Base-by-base conservation (phyloP, 1,140 invertebrate species). In the Leptopilina boulardi region DNA sequence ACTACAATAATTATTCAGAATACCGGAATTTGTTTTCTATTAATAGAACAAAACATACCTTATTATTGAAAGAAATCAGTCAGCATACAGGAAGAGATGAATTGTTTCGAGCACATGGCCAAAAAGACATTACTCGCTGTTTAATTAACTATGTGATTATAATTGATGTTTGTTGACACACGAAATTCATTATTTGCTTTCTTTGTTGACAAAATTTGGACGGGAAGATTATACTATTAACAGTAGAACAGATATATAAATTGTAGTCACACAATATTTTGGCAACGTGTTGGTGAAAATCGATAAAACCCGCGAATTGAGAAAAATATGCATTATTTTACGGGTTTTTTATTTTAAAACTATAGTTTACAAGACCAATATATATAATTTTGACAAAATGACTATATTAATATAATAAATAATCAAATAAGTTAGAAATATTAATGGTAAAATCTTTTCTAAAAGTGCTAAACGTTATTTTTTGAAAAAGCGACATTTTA, bases 181-280 rank as follows among this genome's bases (percentile, higher is more conserved):
- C n/a, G 15, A n/a, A 51, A 18, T 51, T 44, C 42, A n/a, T 44
- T 44, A 44, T 44, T 44, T 18, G 18, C 47, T 18, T 51, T 18
- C n/a, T 15, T 51, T 51, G 47, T 51, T 51, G 47, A 51, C n/a
- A 51, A 18, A 42, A 8, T 15, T n/a, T 8, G n/a, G n/a, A 18
- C 71, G 2, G 1, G 38, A 54, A 42, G 73, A 9, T 18, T 19
- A 76, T n/a, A 38, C 47, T 66, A 70, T 75, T 47, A 47, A n/a
- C 15, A n/a, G 42, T 38, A 34, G 34, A 38, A 47, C 42, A 47
- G 42, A 0, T n/a, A n/a, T n/a, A n/a, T n/a, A n/a, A n/a, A n/a
- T 38, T 38, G 9, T 0, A 38, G 34, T 9, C 34, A 30, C 26
- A 30, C 26, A 30, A 3, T 30, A 30, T 30, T 38, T 38, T 38